Percentiles rank a stretch among this genome's conserved stretches.
Evolutionary conservation across 1,140 invertebrate genomes (phyloP).

Genomic region (Apolygus lucorum): DNA sequence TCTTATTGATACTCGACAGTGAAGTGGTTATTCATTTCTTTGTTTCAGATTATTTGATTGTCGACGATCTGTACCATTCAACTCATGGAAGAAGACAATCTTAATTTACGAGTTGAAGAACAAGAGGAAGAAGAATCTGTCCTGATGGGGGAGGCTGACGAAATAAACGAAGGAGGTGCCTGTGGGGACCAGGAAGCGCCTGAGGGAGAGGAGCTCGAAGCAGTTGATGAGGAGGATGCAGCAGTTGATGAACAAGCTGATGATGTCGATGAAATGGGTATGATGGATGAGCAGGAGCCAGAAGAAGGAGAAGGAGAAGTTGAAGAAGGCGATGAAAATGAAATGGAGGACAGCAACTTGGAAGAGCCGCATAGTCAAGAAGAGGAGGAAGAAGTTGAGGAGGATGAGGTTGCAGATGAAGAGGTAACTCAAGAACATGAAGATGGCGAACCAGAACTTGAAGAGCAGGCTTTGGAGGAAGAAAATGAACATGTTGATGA

Average conservation of each 20-base stretch:
- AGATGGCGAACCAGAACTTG: background rate
- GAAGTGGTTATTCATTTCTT: no score
- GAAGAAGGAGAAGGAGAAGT: slow-evolving; percentile 4
- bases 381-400: background rate
- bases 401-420: background rate
- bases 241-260: slow-evolving; percentile 18
- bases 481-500: background rate
- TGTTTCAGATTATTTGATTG: no score
- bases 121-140: background rate
- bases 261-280: background rate
- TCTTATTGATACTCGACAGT: no score
- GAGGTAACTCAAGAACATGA: background rate
- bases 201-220: background rate
- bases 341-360: background rate
- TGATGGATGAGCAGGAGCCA: background rate
- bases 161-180: slow-evolving; percentile 5
- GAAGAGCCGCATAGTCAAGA: background rate
- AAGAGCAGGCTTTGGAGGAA: background rate
- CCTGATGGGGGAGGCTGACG: slow-evolving; percentile 7
- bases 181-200: slow-evolving; percentile 6
- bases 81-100: slow-evolving; percentile 6
- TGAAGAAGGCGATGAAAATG: background rate
- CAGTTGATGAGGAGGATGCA: background rate
- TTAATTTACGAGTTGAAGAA: background rate
- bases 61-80: no score